Conservation (phyloP, 1,140 invertebrate genomes). For the Ostrea denselamellosa region DNA sequence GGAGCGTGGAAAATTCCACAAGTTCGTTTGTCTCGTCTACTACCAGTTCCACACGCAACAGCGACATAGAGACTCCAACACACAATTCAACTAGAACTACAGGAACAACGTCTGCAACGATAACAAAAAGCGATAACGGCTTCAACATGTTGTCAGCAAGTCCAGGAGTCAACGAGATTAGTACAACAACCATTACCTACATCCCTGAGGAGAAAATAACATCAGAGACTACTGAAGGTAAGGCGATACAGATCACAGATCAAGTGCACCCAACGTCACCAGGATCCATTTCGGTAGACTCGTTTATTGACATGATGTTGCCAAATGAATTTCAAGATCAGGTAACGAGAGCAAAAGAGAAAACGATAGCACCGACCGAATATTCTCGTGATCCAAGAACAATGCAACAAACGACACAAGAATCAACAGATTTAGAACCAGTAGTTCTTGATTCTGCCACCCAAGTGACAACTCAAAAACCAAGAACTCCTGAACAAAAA, state of each 20-base stretch:
- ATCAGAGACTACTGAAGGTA: neutral
- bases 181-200: constrained; percentile 1
- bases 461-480: neutral
- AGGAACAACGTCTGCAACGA: neutral
- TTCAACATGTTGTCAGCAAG: neutral
- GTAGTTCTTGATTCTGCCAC: neutral
- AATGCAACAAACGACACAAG: neutral
- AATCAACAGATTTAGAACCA: neutral
- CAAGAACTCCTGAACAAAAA: neutral
- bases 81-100: constrained; percentile 25
- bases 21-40: neutral
- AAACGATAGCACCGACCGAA: neutral
- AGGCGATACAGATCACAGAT: too few species aligned
- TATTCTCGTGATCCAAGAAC: too few species aligned
- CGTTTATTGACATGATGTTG: constrained; percentile 4
- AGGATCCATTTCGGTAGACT: neutral
- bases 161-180: constrained; percentile 2
- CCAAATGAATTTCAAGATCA: neutral
- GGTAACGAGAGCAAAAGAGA: neutral
- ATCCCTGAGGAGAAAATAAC: neutral
- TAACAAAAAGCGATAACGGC: neutral
- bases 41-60: constrained; percentile 1
- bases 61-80: neutral
- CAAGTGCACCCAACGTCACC: neutral
- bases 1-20: neutral